Conservation (phyloP, 2,113 vertebrate genomes). For the Anthoscopus minutus region DNA sequence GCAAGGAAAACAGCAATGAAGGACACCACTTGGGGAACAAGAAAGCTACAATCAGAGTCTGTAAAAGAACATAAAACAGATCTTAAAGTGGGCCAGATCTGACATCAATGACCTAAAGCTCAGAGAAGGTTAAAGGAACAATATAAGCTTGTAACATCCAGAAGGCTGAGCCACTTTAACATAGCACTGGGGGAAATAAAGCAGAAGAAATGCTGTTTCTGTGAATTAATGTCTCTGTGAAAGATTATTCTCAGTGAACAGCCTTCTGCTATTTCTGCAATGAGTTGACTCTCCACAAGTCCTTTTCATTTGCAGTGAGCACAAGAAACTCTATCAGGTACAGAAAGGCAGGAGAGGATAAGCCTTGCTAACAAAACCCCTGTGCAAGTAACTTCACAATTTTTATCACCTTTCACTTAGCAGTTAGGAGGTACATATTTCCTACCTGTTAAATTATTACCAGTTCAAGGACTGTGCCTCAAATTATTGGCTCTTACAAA, state of each 20-base stretch:
- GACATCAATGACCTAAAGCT: not conserved
- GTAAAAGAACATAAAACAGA: not conserved
- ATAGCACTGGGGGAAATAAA: slow-evolving; percentile 13
- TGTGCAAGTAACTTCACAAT: not conserved
- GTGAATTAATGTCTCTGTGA: not conserved
- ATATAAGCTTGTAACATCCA: not conserved
- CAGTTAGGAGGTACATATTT: not conserved
- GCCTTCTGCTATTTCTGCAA: slow-evolving; percentile 15
- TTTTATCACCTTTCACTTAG: not conserved
- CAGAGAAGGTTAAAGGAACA: not conserved
- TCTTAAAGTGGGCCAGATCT: not conserved
- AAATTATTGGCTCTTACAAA: not conserved
- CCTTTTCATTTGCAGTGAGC: not conserved
- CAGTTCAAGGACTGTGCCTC: not conserved
- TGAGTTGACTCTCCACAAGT: slow-evolving; percentile 41
- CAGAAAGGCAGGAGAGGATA: not conserved
- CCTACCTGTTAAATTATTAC: not conserved
- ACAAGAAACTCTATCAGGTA: not conserved
- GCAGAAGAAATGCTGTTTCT: slow-evolving; percentile 38
- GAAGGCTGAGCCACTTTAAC: slow-evolving; percentile 21
- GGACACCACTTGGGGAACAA: not conserved
- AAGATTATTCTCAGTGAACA: not conserved
- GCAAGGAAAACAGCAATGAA: not conserved
- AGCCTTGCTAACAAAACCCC: not conserved
- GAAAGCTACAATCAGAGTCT: not conserved